Evolutionary conservation across 2,113 vertebrate species (phyloP).

Genomic region (Fulica atra): DNA sequence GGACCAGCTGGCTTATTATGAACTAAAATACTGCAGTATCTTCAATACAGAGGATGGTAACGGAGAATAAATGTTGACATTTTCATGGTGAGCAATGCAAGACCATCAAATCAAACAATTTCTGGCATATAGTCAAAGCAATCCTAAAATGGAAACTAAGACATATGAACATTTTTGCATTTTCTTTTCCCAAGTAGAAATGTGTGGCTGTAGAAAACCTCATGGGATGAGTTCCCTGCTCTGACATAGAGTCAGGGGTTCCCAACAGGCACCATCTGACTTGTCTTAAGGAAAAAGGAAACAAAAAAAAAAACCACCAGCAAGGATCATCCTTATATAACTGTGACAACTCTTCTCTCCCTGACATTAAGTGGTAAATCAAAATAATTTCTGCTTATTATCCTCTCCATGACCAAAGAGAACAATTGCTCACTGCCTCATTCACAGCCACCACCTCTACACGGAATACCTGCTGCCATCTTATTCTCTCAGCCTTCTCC

Average conservation of each 20-base stretch:
- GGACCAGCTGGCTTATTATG: slow-evolving; percentile 54
- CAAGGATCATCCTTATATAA: not conserved
- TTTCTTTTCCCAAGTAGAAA: not conserved
- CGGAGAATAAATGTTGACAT: slow-evolving; percentile 51
- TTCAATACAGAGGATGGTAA: slow-evolving; percentile 35
- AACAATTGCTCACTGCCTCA: not conserved
- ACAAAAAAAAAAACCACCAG: not conserved
- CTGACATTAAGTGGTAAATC: not conserved
- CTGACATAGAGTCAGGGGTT: not conserved
- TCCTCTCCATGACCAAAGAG: not conserved
- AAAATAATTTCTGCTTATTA: not conserved
- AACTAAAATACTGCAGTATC: slow-evolving; percentile 38
- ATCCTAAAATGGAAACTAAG: slow-evolving; percentile 22
- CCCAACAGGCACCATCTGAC: not conserved
- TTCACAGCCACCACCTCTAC: not conserved
- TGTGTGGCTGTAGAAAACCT: not conserved
- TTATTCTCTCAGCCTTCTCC: not conserved
- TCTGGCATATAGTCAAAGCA: slow-evolving; percentile 66
- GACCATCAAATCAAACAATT: slow-evolving; percentile 63
- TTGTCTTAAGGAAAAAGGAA: not conserved
- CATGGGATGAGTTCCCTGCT: not conserved
- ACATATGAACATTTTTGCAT: slow-evolving; percentile 50
- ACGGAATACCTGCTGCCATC: not conserved
- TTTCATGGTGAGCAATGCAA: slow-evolving; percentile 55
- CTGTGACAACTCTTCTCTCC: not conserved